These are phyloP conservation scores for Desmodus rotundus DNA, from an alignment of 2,113 vertebrate genomes.

Conservation along the genomic window DNA sequence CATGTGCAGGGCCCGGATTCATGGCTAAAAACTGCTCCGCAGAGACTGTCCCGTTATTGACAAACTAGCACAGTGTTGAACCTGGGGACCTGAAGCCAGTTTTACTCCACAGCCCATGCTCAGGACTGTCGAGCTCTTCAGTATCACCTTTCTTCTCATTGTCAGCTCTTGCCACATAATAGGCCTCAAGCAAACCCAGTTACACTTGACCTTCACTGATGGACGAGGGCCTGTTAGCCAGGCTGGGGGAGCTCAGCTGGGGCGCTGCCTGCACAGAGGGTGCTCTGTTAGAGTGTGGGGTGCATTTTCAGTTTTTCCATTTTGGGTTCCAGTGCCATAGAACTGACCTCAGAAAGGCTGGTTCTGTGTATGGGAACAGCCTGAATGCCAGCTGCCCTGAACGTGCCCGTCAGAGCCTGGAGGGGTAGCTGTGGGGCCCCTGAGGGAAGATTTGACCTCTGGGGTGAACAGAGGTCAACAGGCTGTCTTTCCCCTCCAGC, in stretches of 20 bases:
- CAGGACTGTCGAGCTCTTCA: background rate
- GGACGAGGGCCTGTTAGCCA: background rate
- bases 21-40: background rate
- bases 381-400: background rate
- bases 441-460: background rate
- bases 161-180: background rate
- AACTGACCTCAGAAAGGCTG: conserved; percentile 1
- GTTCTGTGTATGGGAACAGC: background rate
- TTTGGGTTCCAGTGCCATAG: conserved; percentile 2
- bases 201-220: conserved; percentile 25
- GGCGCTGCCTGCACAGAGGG: background rate
- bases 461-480: background rate
- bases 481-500: conserved; percentile 77
- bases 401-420: background rate
- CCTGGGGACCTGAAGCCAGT: background rate
- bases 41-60: background rate
- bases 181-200: background rate
- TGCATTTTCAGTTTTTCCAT: conserved; percentile 22
- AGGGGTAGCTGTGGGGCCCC: background rate
- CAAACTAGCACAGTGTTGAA: background rate
- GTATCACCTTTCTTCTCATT: background rate
- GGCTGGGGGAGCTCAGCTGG: background rate
- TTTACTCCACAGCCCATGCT: background rate
- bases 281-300: conserved; percentile 25
- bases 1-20: rapidly evolving